phyloP scores from a whole-genome alignment of 92 coral and sea anemone species.

The Heliopora coerulea region DNA sequence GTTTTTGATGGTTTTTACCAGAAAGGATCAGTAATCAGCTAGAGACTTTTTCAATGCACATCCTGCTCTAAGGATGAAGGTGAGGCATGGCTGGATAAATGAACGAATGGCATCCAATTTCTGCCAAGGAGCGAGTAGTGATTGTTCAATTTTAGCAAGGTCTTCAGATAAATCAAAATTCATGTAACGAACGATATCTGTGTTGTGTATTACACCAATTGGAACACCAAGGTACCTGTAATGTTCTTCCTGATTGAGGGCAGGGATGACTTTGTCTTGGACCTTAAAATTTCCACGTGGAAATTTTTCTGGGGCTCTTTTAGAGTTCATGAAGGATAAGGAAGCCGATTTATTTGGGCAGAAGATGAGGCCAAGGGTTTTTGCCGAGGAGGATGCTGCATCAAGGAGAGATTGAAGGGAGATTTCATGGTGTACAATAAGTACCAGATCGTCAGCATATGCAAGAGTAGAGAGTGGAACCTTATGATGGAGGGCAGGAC shows the following conservation, averaged over 20 bases:
- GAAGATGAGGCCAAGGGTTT: constrained; percentile 30
- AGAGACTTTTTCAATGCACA: not conserved
- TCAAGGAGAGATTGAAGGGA: constrained; percentile 32
- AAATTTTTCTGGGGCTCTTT: not conserved
- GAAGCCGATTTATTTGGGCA: constrained; percentile 39
- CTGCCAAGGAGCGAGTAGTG: constrained; percentile 44
- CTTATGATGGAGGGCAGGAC: constrained; percentile 14
- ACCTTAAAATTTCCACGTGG: constrained; percentile 19
- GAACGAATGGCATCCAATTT: constrained; percentile 42
- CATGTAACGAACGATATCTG: constrained; percentile 2
- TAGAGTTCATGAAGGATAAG: constrained; percentile 14
- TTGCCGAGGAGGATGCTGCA: constrained; percentile 35
- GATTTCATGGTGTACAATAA: constrained; percentile 25
- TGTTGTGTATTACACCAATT: constrained; percentile 30
- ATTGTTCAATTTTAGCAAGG: constrained; percentile 16
- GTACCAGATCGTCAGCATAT: constrained; percentile 42
- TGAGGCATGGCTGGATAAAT: constrained; percentile 32
- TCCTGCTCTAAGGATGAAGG: constrained; percentile 31
- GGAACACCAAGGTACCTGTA: constrained; percentile 43
- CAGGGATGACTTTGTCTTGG: constrained; percentile 35
- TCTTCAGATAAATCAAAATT: constrained; percentile 4
- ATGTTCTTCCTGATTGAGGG: constrained; percentile 27
- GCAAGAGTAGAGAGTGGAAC: constrained; percentile 33
- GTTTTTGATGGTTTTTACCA: constrained; percentile 15
- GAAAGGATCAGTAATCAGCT: not conserved